phyloP scores from a whole-genome alignment of 2,797 vertebrate species.

The Dromococcyx pavoninus region DNA sequence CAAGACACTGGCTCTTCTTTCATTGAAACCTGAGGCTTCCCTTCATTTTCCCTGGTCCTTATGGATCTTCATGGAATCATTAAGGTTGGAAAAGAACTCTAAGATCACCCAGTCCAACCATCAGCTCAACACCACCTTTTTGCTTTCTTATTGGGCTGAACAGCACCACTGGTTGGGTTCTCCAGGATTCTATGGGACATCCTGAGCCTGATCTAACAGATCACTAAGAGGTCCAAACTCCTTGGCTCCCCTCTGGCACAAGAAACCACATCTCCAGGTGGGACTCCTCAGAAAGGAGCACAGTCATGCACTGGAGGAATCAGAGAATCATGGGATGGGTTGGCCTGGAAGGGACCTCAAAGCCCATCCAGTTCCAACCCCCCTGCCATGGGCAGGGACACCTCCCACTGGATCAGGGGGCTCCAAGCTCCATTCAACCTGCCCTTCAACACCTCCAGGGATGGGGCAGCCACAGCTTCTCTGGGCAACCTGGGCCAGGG shows the following conservation, averaged over 20 bases:
- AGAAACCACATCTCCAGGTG: neutral
- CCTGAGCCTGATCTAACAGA: neutral
- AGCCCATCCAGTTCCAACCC: no score
- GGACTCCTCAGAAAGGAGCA: neutral
- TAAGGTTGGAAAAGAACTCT: no score
- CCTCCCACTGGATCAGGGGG: no score
- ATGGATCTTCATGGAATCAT: no score
- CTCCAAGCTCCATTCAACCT: no score
- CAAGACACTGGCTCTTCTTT: neutral
- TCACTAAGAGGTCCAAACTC: neutral
- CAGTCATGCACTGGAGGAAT: accelerated
- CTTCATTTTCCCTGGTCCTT: accelerated
- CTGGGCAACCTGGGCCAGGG: no score
- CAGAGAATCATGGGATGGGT: no score
- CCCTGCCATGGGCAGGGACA: no score
- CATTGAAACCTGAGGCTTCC: neutral
- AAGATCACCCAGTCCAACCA: no score
- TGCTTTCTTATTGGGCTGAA: neutral
- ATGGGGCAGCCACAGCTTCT: no score
- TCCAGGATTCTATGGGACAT: neutral
- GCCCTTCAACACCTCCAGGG: no score
- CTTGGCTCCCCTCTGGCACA: neutral
- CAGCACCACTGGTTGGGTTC: neutral
- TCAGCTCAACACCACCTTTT: neutral
- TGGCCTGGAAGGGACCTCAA: no score